A percentile compares a stretch with the other conserved stretches of the same genome.
phyloP scores from a whole-genome alignment of 2,113 vertebrate genomes.

The Nipponia nippon region DNA sequence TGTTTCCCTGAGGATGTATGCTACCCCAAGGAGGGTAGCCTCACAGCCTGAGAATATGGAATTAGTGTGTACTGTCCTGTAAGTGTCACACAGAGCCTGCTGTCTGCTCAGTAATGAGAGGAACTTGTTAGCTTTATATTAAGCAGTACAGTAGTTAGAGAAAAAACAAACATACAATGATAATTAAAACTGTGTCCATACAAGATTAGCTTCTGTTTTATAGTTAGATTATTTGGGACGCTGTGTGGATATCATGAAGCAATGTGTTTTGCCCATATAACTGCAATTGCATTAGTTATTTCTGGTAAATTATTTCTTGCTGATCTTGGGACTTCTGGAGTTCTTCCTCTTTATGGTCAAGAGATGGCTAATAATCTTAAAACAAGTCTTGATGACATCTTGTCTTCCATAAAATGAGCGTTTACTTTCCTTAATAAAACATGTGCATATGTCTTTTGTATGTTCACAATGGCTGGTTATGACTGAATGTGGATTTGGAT shows the following conservation, averaged over 20 bases:
- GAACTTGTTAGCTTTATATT: background rate
- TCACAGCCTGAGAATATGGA: background rate
- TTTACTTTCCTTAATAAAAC: background rate
- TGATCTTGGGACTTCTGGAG: background rate
- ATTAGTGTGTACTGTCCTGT: background rate
- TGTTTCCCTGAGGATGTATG: background rate
- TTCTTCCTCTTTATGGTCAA: background rate
- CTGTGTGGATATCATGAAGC: background rate
- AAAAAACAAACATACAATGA: background rate
- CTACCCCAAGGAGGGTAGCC: background rate
- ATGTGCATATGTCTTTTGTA: background rate
- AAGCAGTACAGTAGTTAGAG: background rate
- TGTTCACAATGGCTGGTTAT: background rate
- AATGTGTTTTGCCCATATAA: background rate
- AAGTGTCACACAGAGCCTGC: background rate
- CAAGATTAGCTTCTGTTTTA: background rate
- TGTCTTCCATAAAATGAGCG: background rate
- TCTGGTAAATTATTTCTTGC: background rate
- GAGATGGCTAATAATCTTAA: background rate
- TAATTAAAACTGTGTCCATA: background rate
- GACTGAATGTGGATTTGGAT: background rate
- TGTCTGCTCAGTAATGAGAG: background rate
- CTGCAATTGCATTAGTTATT: background rate
- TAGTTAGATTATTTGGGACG: background rate
- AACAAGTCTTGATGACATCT: background rate